Evolutionary conservation across 2,797 vertebrate genomes (phyloP), one percentile per base, ranked within the genome.

Genomic region (Notolabrus celidotus): DNA sequence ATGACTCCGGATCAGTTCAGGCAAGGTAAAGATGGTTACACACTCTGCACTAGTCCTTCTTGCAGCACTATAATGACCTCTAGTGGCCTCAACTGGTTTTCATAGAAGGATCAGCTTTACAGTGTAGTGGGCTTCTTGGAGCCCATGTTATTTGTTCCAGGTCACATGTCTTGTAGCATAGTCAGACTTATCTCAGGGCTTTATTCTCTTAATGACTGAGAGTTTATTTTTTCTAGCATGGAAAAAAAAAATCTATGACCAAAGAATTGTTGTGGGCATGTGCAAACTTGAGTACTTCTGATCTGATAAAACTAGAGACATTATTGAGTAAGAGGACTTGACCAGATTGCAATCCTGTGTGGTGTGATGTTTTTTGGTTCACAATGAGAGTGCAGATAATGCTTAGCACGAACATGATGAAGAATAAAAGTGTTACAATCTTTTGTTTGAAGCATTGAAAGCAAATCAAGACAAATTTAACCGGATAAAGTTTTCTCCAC

Each of bases 281-380:
- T n/a, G n/a, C n/a, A n/a, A n/a, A n/a, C n/a, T n/a, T n/a, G n/a
- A 8, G 29, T 31, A 31, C 5, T 5, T 31, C 1, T 31, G 29
- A 31, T 31, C 29, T 31, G 29, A 31, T 31, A 1, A 12, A 36
- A 36, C 12, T 12, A 12, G 34, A 11, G 34, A 12, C 11, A 12
- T 36, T 12, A 36, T 12, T 12, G 34, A 36, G 34, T 12, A 36
- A 23, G 25, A 51, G 12, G 7, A 39, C 10, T 46, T 25, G 1
- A 49, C 20, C 20, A 15, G 19, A 17, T 34, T 27, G 27, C 3
- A 5, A 12, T 43, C 56, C 52, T 22, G 23, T 2, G 27, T 70
- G 41, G 8, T 29, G 54, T n/a, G 56, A 65, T 25, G 25, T 55
- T 9, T 50, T 27, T 25, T 20, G 3, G 39, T 69, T 56, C 31